Conservation (phyloP, 2,888 invertebrate species). For the Dolichopus griseipennis region DNA sequence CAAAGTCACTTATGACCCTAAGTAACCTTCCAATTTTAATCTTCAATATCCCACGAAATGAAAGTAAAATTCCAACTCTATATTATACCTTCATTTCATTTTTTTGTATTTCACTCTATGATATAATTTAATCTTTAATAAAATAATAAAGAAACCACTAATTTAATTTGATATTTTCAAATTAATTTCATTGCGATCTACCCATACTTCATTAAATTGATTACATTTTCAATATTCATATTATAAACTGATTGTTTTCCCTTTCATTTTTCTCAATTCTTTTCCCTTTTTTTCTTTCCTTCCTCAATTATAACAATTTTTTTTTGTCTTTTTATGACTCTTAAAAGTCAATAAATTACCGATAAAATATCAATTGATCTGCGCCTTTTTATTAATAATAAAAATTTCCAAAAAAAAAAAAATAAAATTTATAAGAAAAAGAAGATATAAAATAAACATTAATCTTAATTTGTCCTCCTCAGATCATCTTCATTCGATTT, state of each 20-base stretch:
- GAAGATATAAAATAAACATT: neutral
- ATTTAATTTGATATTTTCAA: neutral
- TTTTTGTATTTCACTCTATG: too few relatives aligned
- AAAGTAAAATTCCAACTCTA: too few relatives aligned
- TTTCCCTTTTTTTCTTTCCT: neutral
- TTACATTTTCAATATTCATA: neutral
- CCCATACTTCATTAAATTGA: neutral
- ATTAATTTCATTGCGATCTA: neutral
- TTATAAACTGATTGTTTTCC: neutral
- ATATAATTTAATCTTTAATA: neutral
- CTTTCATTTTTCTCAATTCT: neutral
- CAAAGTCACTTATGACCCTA: too few relatives aligned
- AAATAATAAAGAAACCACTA: neutral
- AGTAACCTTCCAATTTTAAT: too few relatives aligned
- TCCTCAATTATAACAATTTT: too few relatives aligned
- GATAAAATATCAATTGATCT: constrained; percentile 1
- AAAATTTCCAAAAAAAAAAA: neutral
- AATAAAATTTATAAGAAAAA: too few relatives aligned
- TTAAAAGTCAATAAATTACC: neutral
- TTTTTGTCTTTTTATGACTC: neutral
- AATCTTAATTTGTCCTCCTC: constrained; percentile 3
- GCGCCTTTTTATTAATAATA: neutral
- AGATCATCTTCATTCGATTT: too few relatives aligned
- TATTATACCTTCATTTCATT: too few relatives aligned
- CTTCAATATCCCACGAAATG: too few relatives aligned